Evolutionary conservation across 92 coral and sea anemone genomes (phyloP).

Genomic region (Palythoa caribaeorum): DNA sequence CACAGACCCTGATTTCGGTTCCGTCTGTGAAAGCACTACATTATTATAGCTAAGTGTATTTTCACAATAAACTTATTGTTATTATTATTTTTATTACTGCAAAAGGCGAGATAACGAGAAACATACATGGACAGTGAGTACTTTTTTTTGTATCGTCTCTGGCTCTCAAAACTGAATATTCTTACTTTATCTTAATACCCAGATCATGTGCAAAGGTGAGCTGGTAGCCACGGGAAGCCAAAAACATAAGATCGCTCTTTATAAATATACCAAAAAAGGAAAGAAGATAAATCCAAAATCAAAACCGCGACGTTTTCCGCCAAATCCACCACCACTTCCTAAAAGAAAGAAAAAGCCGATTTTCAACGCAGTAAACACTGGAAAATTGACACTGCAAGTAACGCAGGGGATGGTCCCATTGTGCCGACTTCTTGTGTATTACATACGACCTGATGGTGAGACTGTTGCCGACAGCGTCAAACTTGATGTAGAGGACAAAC

Average conservation of each 20-base stretch:
- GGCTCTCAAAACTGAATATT: too few relatives aligned
- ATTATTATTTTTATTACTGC: too few relatives aligned
- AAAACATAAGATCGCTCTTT: background rate
- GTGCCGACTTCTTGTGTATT: constrained; percentile 77
- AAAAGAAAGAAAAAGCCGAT: background rate
- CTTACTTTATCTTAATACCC: background rate
- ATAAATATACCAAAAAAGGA: background rate
- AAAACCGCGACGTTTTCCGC: too few relatives aligned
- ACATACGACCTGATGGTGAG: constrained; percentile 79
- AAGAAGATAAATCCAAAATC: background rate
- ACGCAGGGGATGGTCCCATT: constrained; percentile 93
- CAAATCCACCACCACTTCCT: background rate
- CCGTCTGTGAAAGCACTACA: too few relatives aligned
- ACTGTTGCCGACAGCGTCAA: constrained; percentile 88
- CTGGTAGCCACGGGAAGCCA: constrained; percentile 20
- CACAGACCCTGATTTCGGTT: too few relatives aligned
- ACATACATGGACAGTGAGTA: too few relatives aligned
- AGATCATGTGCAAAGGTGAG: constrained; percentile 39
- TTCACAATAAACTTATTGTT: too few relatives aligned
- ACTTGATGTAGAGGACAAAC: constrained; percentile 79
- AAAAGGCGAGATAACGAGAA: too few relatives aligned
- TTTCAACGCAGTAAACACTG: background rate
- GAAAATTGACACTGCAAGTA: constrained; percentile 69
- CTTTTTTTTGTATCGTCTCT: too few relatives aligned
- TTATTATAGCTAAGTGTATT: too few relatives aligned